Evolutionary conservation across 2,113 vertebrate genomes (phyloP).

Genomic region (Ictalurus furcatus): DNA sequence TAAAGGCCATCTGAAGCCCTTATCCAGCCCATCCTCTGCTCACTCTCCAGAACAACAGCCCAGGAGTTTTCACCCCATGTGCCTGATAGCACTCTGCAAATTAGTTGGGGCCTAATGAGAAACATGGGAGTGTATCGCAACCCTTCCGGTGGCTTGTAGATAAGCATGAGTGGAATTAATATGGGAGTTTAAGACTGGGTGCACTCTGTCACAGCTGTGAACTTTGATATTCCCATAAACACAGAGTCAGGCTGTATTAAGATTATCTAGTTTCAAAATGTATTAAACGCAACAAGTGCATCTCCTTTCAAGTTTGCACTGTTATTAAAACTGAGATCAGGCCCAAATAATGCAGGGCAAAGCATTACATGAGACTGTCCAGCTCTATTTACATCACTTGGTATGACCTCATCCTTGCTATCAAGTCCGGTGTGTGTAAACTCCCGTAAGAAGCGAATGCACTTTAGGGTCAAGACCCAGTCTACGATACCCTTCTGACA

Average conservation of each 20-base stretch:
- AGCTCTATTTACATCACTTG: background rate
- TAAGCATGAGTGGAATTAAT: constrained; percentile 47
- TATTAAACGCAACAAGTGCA: background rate
- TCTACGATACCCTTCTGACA: background rate
- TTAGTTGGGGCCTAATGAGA: constrained; percentile 32
- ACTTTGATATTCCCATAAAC: constrained; percentile 1
- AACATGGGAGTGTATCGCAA: constrained; percentile 32
- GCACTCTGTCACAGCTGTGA: constrained; percentile 3
- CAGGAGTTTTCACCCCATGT: constrained; percentile 1
- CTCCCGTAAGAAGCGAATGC: background rate
- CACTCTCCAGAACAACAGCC: constrained; percentile 22
- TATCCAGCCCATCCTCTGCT: constrained; percentile 5
- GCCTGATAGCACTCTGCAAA: constrained; percentile 58
- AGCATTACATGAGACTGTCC: background rate
- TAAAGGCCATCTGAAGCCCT: constrained; percentile 26
- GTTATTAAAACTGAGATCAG: background rate
- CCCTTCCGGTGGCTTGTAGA: constrained; percentile 45
- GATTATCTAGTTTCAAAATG: background rate
- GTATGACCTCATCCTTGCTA: constrained; percentile 7
- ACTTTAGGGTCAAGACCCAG: constrained; percentile 11
- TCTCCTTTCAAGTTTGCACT: background rate
- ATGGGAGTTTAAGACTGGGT: constrained; percentile 5
- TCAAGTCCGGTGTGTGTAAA: constrained; percentile 1
- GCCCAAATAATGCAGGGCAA: background rate
- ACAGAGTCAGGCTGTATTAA: background rate